Percentiles rank a stretch among this genome's conserved stretches.
phyloP scores from a whole-genome alignment of 1,140 invertebrate species.

The Ceratina calcarata region DNA sequence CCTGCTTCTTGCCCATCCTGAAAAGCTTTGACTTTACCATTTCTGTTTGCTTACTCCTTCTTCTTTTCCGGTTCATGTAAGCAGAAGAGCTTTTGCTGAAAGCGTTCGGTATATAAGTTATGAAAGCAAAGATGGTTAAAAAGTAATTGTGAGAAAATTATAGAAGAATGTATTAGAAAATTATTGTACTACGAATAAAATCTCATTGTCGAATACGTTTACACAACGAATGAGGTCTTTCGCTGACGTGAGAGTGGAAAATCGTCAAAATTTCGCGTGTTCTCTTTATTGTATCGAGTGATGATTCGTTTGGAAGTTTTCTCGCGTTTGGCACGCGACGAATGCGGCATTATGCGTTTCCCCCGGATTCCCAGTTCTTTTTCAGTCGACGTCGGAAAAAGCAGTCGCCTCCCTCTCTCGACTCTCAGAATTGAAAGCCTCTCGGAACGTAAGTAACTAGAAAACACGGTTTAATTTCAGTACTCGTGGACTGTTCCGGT shows the following conservation, averaged over 20 bases:
- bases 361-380: background rate
- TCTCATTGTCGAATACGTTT: no score
- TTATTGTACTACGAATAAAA: no score
- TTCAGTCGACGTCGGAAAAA: background rate
- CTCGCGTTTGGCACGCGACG: background rate
- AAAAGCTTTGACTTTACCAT: background rate
- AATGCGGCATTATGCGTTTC: background rate
- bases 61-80: background rate
- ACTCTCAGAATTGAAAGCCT: slow-evolving; percentile 7
- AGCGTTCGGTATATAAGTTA: no score
- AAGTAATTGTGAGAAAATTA: no score
- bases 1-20: background rate
- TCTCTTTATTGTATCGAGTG: slow-evolving; percentile 8
- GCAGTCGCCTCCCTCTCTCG: background rate
- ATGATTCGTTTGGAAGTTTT: slow-evolving; percentile 23
- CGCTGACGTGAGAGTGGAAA: no score
- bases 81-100: background rate
- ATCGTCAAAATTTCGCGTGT: no score
- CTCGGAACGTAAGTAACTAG: background rate
- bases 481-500: slow-evolving; percentile 39
- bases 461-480: slow-evolving; percentile 59
- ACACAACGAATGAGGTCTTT: no score
- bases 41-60: background rate
- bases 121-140: no score
- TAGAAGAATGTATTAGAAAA: no score